phyloP scores from a whole-genome alignment of 2,113 vertebrate genomes.

The Variabilichromis moorii region DNA sequence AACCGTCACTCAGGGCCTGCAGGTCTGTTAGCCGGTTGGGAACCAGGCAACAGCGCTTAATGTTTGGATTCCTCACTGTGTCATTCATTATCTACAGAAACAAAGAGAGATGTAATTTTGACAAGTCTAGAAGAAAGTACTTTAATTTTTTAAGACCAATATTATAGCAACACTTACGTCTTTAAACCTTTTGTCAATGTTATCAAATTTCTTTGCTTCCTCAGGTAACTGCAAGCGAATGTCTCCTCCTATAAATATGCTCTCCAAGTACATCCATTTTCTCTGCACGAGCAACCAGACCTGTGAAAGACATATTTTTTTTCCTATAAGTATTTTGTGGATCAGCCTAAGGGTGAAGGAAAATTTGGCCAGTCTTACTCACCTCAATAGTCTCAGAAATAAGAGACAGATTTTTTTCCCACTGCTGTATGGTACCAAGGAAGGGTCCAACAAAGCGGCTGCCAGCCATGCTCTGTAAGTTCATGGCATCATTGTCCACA shows the following conservation, averaged over 20 bases:
- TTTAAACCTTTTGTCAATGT: conserved; percentile 82
- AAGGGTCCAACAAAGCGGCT: conserved; percentile 93
- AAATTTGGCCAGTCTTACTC: neutral
- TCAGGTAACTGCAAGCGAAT: conserved; percentile 87
- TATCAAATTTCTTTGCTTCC: conserved; percentile 90
- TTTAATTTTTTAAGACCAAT: neutral
- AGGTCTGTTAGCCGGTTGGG: conserved; percentile 81
- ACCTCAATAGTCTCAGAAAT: conserved; percentile 94
- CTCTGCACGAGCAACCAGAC: conserved; percentile 90
- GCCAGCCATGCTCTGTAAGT: conserved; percentile 85
- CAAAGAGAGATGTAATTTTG: neutral
- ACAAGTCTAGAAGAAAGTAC: neutral
- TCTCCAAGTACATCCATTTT: conserved; percentile 98
- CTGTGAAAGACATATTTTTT: conserved; percentile 53
- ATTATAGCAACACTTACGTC: conserved; percentile 67
- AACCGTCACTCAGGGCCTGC: conserved; percentile 74
- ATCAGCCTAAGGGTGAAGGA: neutral
- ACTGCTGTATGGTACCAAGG: conserved; percentile 76
- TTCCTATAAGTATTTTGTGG: neutral
- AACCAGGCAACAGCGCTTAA: conserved; percentile 82
- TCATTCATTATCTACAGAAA: conserved; percentile 84
- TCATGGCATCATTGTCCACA: conserved; percentile 87
- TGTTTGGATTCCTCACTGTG: conserved; percentile 74
- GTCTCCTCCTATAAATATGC: conserved; percentile 89
- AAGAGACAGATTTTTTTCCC: conserved; percentile 87